A percentile compares a stretch with the other conserved stretches of the same genome.
Conservation (phyloP, 2,113 vertebrate species). For the Nycticryphes semicollaris region DNA sequence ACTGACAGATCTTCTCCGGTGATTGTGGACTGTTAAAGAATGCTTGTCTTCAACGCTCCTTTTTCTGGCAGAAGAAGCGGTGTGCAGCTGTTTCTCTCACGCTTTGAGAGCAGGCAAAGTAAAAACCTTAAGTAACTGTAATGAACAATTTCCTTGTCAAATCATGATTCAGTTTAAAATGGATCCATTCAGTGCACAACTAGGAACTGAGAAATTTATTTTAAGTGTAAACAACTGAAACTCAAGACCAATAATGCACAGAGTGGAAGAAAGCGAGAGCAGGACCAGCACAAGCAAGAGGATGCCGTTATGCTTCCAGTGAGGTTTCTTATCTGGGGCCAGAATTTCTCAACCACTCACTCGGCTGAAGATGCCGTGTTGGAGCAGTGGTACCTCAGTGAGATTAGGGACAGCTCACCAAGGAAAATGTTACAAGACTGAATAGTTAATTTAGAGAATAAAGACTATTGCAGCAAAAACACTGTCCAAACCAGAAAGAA, state of each 20-base stretch:
- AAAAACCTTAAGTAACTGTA: neutral
- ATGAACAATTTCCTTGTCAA: neutral
- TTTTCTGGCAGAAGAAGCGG: neutral
- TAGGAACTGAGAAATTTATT: neutral
- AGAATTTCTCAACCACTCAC: neutral
- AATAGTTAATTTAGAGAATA: neutral
- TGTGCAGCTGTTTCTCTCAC: neutral
- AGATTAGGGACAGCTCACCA: neutral
- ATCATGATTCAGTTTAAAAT: neutral
- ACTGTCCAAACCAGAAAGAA: neutral
- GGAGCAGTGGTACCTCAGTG: neutral
- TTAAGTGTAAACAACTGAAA: neutral
- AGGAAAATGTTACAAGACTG: neutral
- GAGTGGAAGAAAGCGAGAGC: neutral
- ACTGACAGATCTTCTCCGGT: neutral
- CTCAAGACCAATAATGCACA: neutral
- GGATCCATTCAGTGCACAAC: neutral
- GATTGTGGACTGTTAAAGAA: neutral
- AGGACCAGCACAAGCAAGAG: conserved; percentile 13
- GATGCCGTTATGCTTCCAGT: neutral
- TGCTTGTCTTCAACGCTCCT: neutral
- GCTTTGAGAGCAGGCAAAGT: neutral
- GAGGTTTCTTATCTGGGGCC: neutral
- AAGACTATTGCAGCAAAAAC: neutral
- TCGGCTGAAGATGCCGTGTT: neutral